Percentiles rank a stretch among this genome's conserved stretches.
Conservation (phyloP, 2,888 invertebrate genomes). For the Metellina segmentata region DNA sequence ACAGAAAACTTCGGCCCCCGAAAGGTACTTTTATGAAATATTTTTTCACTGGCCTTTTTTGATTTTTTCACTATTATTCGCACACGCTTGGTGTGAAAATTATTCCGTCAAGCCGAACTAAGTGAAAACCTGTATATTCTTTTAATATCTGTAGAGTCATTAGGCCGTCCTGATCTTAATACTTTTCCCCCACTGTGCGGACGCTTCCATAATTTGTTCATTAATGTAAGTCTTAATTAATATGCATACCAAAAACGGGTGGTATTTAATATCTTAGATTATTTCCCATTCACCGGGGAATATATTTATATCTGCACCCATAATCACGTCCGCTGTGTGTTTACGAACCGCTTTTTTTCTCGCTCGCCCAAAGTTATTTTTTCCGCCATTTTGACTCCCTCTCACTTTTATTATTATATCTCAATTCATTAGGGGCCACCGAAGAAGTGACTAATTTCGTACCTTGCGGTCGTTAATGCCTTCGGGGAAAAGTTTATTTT, state of each 20-base stretch:
- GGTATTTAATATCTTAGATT: constrained; percentile 76
- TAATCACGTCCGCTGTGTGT: constrained; percentile 68
- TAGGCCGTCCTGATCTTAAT: constrained; percentile 65
- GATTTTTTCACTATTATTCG: constrained; percentile 39
- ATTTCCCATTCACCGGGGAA: constrained; percentile 56
- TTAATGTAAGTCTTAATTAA: constrained; percentile 75
- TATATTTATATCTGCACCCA: constrained; percentile 66
- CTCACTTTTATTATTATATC: constrained; percentile 74
- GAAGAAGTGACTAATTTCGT: constrained; percentile 65
- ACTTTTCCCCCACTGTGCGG: constrained; percentile 42
- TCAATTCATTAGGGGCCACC: constrained; percentile 67
- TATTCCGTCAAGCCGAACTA: constrained; percentile 70
- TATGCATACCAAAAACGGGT: constrained; percentile 73
- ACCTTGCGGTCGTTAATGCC: constrained; percentile 56
- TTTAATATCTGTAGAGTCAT: constrained; percentile 75
- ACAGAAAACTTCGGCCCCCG: constrained; percentile 65
- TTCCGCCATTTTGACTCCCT: constrained; percentile 34
- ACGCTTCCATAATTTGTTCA: constrained; percentile 72
- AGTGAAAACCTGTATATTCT: constrained; percentile 76
- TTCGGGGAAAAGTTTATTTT: constrained; percentile 6
- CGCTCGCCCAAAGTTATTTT: constrained; percentile 53
- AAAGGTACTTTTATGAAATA: constrained; percentile 30
- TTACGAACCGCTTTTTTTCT: constrained; percentile 33
- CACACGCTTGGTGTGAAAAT: constrained; percentile 61
- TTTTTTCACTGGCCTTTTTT: constrained; percentile 11